A percentile compares a stretch with the other conserved stretches of the same genome.
These are phyloP conservation scores for Ramazzottius varieornatus DNA, from an alignment of 2,888 invertebrate species.

Conservation along the genomic window DNA sequence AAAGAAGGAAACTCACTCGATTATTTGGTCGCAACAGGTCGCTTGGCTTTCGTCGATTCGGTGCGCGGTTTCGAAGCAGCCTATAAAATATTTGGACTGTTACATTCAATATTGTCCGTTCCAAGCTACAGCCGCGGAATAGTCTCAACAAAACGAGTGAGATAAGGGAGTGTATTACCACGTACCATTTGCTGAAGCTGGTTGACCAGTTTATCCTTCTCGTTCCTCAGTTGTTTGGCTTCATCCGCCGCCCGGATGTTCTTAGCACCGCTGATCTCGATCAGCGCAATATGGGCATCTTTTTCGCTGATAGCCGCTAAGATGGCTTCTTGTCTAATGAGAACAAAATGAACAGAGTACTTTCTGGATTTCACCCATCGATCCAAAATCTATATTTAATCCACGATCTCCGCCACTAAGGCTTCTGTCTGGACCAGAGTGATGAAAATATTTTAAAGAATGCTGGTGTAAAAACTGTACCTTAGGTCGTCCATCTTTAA, in stretches of 20 bases:
- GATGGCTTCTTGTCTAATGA: conserved; percentile 57
- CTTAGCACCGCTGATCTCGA: conserved; percentile 45
- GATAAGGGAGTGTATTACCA: too few species aligned
- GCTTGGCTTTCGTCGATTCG: not conserved
- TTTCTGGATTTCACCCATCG: too few species aligned
- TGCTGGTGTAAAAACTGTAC: too few species aligned
- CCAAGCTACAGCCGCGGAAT: too few species aligned
- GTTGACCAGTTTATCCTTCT: conserved; percentile 41
- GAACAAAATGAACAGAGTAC: conserved; percentile 27
- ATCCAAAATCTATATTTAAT: too few species aligned
- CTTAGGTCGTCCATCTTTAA: not conserved
- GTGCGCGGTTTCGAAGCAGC: not conserved
- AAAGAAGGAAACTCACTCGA: too few species aligned
- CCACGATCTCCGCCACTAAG: too few species aligned
- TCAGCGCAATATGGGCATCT: conserved; percentile 54
- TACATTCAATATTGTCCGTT: too few species aligned
- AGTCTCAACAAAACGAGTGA: not conserved
- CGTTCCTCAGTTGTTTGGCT: conserved; percentile 38
- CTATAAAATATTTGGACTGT: too few species aligned
- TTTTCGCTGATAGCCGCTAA: conserved; percentile 59
- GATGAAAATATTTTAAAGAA: too few species aligned
- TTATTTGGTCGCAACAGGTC: too few species aligned
- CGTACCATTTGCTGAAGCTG: conserved; percentile 43
- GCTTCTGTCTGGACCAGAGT: too few species aligned
- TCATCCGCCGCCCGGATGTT: conserved; percentile 34